Conservation (phyloP, 2,797 vertebrate genomes). For the Propithecus deckenii region DNA sequence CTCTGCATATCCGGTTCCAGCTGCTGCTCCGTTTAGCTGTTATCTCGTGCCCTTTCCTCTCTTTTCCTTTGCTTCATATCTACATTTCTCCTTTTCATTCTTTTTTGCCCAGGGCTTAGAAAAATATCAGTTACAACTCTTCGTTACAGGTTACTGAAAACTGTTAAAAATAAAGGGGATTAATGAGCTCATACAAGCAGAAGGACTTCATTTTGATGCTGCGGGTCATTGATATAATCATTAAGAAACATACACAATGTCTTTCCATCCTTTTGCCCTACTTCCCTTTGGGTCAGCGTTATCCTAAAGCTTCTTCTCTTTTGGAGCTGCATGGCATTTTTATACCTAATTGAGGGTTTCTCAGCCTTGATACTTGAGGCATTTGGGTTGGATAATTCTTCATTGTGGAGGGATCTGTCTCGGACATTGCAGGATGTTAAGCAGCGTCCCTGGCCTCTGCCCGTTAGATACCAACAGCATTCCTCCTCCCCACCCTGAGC, state of each 20-base stretch:
- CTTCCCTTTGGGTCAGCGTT: neutral
- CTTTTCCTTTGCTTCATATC: neutral
- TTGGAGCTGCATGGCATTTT: neutral
- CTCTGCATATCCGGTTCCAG: neutral
- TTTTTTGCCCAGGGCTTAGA: neutral
- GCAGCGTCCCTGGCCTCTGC: neutral
- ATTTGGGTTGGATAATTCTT: neutral
- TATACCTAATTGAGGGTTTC: neutral
- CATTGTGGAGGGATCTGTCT: neutral
- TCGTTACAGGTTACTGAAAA: neutral
- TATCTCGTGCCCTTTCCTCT: neutral
- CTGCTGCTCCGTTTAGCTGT: neutral
- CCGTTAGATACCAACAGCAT: neutral
- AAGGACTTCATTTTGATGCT: neutral
- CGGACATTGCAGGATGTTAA: neutral
- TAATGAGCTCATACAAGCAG: neutral
- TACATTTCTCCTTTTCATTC: neutral
- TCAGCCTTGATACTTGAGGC: neutral
- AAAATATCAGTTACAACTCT: neutral
- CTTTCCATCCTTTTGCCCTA: neutral
- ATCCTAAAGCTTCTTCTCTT: neutral
- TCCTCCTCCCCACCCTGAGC: neutral
- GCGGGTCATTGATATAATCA: neutral
- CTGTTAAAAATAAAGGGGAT: conserved; percentile 5
- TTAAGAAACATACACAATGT: neutral